Evolutionary conservation across 2,113 vertebrate genomes (phyloP).

Genomic region (Colinus virginianus): DNA sequence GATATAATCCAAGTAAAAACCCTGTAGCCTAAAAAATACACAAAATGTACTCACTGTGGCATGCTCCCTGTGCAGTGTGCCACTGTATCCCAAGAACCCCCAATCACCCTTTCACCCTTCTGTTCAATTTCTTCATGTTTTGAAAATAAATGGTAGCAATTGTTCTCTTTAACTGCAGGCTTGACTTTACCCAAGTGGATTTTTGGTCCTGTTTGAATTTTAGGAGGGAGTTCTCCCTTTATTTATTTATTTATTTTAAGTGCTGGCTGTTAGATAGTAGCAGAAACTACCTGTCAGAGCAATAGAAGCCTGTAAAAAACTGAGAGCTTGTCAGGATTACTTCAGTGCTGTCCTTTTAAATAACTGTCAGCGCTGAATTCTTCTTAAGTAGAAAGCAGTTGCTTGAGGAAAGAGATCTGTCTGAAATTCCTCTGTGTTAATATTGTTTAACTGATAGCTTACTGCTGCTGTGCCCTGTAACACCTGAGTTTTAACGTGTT

Average conservation of each 20-base stretch:
- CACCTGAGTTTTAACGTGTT: neutral
- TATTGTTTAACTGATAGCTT: neutral
- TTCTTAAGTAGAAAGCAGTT: slow-evolving; percentile 34
- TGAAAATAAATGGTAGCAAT: neutral
- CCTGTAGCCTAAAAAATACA: neutral
- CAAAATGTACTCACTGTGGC: fast-evolving
- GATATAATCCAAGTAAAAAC: neutral
- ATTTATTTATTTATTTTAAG: neutral
- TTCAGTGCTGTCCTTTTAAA: slow-evolving; percentile 58
- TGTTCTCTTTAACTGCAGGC: slow-evolving; percentile 15
- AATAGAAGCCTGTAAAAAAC: slow-evolving; percentile 31
- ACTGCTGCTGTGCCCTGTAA: neutral
- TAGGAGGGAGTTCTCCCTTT: neutral
- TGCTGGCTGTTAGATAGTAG: slow-evolving; percentile 5
- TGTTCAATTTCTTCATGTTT: slow-evolving; percentile 12
- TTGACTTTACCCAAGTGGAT: slow-evolving; percentile 4
- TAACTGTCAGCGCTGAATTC: slow-evolving; percentile 48
- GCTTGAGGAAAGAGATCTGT: slow-evolving; percentile 48
- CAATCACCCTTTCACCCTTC: neutral
- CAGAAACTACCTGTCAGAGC: slow-evolving; percentile 60
- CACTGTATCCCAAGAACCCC: neutral
- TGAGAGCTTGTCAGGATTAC: slow-evolving; percentile 55
- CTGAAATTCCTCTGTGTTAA: slow-evolving; percentile 17
- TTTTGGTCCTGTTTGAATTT: slow-evolving; percentile 13
- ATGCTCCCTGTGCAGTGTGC: neutral